Evolutionary conservation across 2,888 invertebrate genomes (phyloP).

Genomic region (Tenthredo notha): DNA sequence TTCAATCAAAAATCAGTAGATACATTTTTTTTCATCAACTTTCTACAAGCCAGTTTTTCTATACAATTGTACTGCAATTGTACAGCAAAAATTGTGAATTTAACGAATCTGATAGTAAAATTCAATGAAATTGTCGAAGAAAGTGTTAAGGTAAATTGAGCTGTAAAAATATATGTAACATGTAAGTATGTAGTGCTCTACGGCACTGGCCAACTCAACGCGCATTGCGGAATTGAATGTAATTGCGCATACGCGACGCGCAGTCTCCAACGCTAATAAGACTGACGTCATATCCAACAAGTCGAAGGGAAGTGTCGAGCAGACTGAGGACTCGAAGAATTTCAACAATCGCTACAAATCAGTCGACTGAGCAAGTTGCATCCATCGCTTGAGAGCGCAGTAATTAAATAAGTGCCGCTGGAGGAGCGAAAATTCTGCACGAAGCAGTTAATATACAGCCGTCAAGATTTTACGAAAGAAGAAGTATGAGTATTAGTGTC

Average conservation of each 20-base stretch:
- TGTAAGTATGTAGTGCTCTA: neutral
- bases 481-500: constrained; percentile 77
- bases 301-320: constrained; percentile 28
- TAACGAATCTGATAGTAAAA: neutral
- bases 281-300: constrained; percentile 30
- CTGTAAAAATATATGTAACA: neutral
- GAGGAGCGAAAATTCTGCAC: constrained; percentile 56
- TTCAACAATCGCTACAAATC: constrained; percentile 35
- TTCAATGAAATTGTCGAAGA: neutral
- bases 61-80: neutral
- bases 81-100: neutral
- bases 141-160: neutral
- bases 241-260: constrained; percentile 39
- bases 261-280: constrained; percentile 29
- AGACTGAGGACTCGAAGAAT: constrained; percentile 20
- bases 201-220: constrained; percentile 36
- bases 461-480: constrained; percentile 77
- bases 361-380: neutral
- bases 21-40: neutral
- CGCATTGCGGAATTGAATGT: constrained; percentile 10
- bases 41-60: neutral
- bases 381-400: constrained; percentile 17
- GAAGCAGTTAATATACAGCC: constrained; percentile 58
- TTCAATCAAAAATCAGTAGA: neutral
- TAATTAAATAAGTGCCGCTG: constrained; percentile 10